Evolutionary conservation across 2,888 invertebrate genomes (phyloP), one percentile per base, ranked within the genome.

Genomic region (Noctua janthina): DNA sequence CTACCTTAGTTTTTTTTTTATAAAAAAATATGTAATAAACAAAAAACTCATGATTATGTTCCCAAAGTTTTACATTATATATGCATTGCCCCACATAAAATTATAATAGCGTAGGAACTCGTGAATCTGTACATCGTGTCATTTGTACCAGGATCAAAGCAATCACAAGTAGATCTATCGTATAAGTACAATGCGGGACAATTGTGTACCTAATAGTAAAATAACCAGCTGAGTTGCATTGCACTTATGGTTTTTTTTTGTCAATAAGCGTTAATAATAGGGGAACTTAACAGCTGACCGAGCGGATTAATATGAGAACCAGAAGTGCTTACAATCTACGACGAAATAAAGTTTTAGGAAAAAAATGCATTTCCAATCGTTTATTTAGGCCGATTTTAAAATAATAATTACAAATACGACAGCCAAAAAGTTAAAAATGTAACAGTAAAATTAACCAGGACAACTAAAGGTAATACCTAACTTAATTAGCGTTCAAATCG

Each of bases 131-230:
- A 17, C 29, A 17, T 8, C 20, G 49, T 51, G 72, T n/a, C 29
- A 64, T 76, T 43, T 29, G 11, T 29, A 74, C 10, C 17, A 20
- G 64, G n/a, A 70, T 69, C 46, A 64, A 39, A 69, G 46, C n/a
- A 67, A 54, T 67, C n/a, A 51, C 49, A 20, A 29, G 56, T 13
- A 49, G 29, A 46, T 73, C 71, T 56, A 49, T 74, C 29, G 23
- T 20, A 56, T 29, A 59, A 43, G 35, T 39, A 46, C 8, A 15
- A 83, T 83, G 84, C 70, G 74, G 83, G 79, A 71, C 70, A 49
- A 62, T 79, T 79, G 71, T 84, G 51, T 69, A 15, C 15, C 11
- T n/a, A 23, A 72, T 39, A 69, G 39, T 49, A 69, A 46, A 78
- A 56, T 54, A 73, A 15, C 29, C 23, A 17, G 29, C 62, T n/a